These are phyloP conservation scores for Macroramphosus scolopax DNA, from an alignment of 2,797 vertebrate species.

Conservation along the genomic window DNA sequence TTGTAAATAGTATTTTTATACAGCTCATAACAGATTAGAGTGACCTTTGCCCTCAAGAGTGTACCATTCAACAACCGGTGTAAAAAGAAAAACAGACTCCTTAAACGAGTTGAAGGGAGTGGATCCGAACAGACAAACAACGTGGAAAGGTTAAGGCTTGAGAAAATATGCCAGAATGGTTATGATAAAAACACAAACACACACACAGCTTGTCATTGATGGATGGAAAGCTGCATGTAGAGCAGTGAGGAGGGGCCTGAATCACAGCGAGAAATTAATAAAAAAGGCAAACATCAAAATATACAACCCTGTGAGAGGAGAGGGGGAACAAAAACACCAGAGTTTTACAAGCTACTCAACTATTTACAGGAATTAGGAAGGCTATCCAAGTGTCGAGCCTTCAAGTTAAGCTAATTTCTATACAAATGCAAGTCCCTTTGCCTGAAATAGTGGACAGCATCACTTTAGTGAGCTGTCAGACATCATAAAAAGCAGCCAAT, in stretches of 20 bases:
- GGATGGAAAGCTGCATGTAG: slow-evolving; percentile 58
- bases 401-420: slow-evolving; percentile 41
- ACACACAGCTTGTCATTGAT: slow-evolving; percentile 38
- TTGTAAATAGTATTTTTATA: slow-evolving; percentile 34
- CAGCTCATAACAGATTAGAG: slow-evolving; percentile 51
- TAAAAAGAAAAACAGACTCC: slow-evolving; percentile 47
- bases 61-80: slow-evolving; percentile 64
- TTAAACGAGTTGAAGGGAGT: slow-evolving; percentile 44
- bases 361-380: slow-evolving; percentile 58
- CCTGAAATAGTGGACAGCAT: slow-evolving; percentile 44
- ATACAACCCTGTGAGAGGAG: slow-evolving; percentile 32
- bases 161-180: slow-evolving; percentile 26
- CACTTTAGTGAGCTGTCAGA: slow-evolving; percentile 35
- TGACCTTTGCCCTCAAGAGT: slow-evolving; percentile 63
- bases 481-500: slow-evolving; percentile 32
- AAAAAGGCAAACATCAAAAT: slow-evolving; percentile 35
- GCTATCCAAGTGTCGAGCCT: slow-evolving; percentile 21
- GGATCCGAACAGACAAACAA: slow-evolving; percentile 40
- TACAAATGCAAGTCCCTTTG: slow-evolving; percentile 47
- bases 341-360: slow-evolving; percentile 48
- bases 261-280: slow-evolving; percentile 32
- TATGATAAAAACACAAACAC: not conserved
- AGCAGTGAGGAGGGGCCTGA: slow-evolving; percentile 32
- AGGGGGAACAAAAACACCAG: slow-evolving; percentile 17
- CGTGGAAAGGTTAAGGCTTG: slow-evolving; percentile 42